phyloP scores from a whole-genome alignment of 2,113 vertebrate species.

The Clarias gariepinus region DNA sequence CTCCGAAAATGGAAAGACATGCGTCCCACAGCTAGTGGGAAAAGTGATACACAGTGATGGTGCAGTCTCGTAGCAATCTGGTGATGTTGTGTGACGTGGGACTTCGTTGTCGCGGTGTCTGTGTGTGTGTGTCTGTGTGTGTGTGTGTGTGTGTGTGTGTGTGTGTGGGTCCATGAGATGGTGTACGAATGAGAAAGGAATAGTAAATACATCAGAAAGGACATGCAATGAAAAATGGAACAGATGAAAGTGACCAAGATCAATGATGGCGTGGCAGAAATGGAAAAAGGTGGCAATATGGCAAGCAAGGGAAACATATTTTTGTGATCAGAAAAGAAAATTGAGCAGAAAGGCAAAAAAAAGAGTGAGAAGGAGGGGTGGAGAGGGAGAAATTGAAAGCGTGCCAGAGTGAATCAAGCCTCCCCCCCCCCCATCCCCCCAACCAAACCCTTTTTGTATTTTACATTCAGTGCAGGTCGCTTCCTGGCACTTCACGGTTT shows the following conservation, averaged over 20 bases:
- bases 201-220: conserved; percentile 30
- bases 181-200: conserved; percentile 13
- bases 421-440: neutral
- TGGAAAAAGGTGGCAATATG: conserved; percentile 36
- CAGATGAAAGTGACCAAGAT: conserved; percentile 28
- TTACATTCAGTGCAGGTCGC: conserved; percentile 63
- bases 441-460: conserved; percentile 56
- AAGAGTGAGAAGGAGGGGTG: conserved; percentile 52
- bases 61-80: conserved; percentile 4
- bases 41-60: conserved; percentile 29
- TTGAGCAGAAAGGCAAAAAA: conserved; percentile 47
- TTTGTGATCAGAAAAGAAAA: conserved; percentile 37
- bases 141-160: neutral
- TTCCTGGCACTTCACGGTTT: conserved; percentile 60
- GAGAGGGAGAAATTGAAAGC: conserved; percentile 60
- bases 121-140: neutral
- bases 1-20: conserved; percentile 34
- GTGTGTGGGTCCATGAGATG: conserved; percentile 6
- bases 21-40: conserved; percentile 34
- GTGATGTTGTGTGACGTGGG: conserved; percentile 11
- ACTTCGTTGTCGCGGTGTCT: neutral
- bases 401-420: conserved; percentile 66
- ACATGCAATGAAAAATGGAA: neutral
- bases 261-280: conserved; percentile 15
- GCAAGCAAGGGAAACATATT: conserved; percentile 29